Base-by-base conservation (phyloP, 2,113 vertebrate genomes). In the Sarotherodon lohbergeri region DNA sequence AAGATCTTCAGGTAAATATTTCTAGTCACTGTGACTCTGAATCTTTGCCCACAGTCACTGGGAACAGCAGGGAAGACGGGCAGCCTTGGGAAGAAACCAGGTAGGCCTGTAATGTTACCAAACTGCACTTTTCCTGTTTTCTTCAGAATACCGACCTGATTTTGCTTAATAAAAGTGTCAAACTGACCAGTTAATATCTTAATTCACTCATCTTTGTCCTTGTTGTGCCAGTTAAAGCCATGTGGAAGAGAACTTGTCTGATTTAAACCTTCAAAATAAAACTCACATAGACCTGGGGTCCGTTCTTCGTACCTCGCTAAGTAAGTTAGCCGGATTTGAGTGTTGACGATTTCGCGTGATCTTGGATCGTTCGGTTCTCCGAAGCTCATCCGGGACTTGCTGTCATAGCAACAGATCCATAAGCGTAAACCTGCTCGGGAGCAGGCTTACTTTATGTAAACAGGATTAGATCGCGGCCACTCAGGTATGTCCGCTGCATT, bases 31-130 rank as follows among this genome's bases (percentile, higher is more conserved):
- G 2, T 56, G 52, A 10, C 8, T 48, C 39, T 48, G 5, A 52
- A 55, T 83, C 14, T 91, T 6, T 57, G 34, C 90, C 27, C 80
- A 11, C 92, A 99, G 99, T 97, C 96, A 86, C 88, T 98, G 95
- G 98, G 98, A 94, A 93, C 97, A 86, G 97, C 97, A 91, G 99
- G 98, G 88, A 99, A 99, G 97, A 97, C 98, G 0, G 98, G 98
- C 91, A 99, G 98, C 92, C 97, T 99, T 92, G 98, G 99, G 90
- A 99, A 98, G 96, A 99, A 99, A 95, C 98, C 98, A 96, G 99
- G 99, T 99, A 93, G 96, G 96, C 11, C 22, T 16, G 29, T 43
- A 11, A 9, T 54, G 32, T 54, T 34, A 8, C 57, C 14, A 11
- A 68, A 54, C 19, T 78, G 55, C 4, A 14, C 19, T 24, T 39